Evolutionary conservation across 2,113 vertebrate species (phyloP), one percentile per base, ranked within the genome.

Genomic region (Trematomus loennbergii): DNA sequence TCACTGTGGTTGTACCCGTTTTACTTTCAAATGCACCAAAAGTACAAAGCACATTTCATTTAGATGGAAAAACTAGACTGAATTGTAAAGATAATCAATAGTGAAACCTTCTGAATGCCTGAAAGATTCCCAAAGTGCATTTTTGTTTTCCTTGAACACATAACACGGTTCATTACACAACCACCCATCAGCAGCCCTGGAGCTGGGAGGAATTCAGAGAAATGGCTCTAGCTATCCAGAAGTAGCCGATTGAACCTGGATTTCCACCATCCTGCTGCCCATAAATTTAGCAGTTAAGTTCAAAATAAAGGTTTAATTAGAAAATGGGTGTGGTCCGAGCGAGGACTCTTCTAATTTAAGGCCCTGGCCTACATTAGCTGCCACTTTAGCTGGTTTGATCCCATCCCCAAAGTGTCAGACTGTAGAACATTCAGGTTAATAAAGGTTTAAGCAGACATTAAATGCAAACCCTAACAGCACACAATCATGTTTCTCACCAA

Each of bases 401-500:
- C 29, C 29, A 29, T 29, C n/a, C n/a, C n/a, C n/a, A n/a, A n/a
- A 25, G 29, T 29, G 29, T 29, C 29, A 29, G 36, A 36, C 25
- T 29, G 22, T 33, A 45, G 62, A 16, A 49, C 20, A 49, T 10
- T 29, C 29, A 33, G 5, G 13, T 9, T 18, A 58, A 59, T 12
- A 33, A 3, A 25, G 4, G 12, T 69, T 54, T 22, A 43, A 55
- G 8, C 12, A n/a, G 33, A 13, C 33, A 52, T 29, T 29, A 45
- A 43, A 76, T 16, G 12, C 64, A 43, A 16, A 20, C 1, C 52
- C 6, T 5, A 2, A 36, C 53, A 62, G 11, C 12, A 69, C 0
- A 12, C 20, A 12, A 46, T 40, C 40, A 22, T 0, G 52, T 18
- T 53, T 84, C 95, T 94, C 59, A 95, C 95, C 92, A 76, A 87